Conservation (phyloP, 2,797 vertebrate species). For the Denticeps clupeoides region DNA sequence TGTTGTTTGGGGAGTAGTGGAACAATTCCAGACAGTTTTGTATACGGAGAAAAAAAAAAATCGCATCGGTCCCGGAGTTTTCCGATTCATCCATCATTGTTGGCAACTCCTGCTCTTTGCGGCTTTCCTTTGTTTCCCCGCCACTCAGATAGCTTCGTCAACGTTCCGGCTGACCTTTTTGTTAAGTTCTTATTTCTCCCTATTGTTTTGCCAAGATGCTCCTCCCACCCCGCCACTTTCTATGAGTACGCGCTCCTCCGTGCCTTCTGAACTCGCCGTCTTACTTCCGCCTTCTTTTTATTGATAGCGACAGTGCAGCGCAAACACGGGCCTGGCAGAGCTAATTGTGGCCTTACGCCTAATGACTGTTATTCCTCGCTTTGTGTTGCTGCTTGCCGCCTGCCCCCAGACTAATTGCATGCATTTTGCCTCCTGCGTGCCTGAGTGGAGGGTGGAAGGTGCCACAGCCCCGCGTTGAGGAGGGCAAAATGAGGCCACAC, state of each 20-base stretch:
- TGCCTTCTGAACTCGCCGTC: neutral
- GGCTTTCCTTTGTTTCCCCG: slow-evolving; percentile 19
- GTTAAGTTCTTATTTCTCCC: slow-evolving; percentile 33
- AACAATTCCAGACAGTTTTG: slow-evolving; percentile 58
- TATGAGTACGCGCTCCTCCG: too few relatives aligned
- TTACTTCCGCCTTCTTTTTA: neutral
- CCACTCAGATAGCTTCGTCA: slow-evolving; percentile 37
- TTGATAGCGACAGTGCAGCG: slow-evolving; percentile 1
- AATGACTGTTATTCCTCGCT: slow-evolving; percentile 27
- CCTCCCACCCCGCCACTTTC: neutral
- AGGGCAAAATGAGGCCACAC: too few relatives aligned
- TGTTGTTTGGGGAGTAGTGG: slow-evolving; percentile 43
- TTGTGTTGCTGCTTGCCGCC: slow-evolving; percentile 23
- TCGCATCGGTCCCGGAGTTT: slow-evolving; percentile 33
- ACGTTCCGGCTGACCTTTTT: slow-evolving; percentile 44
- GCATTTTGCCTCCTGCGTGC: too few relatives aligned
- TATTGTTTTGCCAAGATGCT: slow-evolving; percentile 5
- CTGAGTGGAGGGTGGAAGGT: too few relatives aligned
- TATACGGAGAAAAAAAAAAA: slow-evolving; percentile 17
- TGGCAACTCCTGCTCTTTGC: slow-evolving; percentile 32
- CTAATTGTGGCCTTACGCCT: slow-evolving; percentile 30
- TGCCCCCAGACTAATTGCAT: slow-evolving; percentile 15
- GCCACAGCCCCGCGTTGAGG: too few relatives aligned
- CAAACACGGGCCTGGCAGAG: neutral
- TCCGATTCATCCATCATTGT: slow-evolving; percentile 44